These are phyloP conservation scores for Vanacampus margaritifer DNA, from an alignment of 2,113 vertebrate genomes.

Conservation along the genomic window DNA sequence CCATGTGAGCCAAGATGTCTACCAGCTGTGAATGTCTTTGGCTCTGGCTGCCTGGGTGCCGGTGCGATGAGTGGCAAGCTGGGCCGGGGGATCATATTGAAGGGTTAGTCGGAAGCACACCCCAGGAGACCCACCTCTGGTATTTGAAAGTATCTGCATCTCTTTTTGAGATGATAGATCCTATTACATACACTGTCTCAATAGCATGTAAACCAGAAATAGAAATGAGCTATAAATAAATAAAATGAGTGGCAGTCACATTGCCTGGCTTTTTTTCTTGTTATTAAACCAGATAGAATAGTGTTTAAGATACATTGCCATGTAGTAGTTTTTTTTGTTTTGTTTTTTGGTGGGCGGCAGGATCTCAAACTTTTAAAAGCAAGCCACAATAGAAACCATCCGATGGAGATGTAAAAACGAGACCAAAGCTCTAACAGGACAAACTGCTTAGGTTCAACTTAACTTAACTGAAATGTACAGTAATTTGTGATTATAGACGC, in stretches of 20 bases:
- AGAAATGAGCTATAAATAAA: slow-evolving; percentile 2
- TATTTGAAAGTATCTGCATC: slow-evolving; percentile 45
- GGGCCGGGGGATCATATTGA: slow-evolving; percentile 19
- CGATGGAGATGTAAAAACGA: slow-evolving; percentile 1
- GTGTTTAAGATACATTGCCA: not conserved
- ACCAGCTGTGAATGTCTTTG: slow-evolving; percentile 62
- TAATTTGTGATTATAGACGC: slow-evolving; percentile 24
- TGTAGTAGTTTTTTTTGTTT: no score
- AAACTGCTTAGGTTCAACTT: slow-evolving; percentile 24
- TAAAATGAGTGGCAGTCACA: not conserved
- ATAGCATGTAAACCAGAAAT: slow-evolving; percentile 1
- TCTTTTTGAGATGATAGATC: slow-evolving; percentile 15
- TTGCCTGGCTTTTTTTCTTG: not conserved
- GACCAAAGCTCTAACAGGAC: slow-evolving; percentile 24
- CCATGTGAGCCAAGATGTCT: slow-evolving; percentile 64
- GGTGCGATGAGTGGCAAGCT: slow-evolving; percentile 19
- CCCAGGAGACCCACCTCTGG: slow-evolving; percentile 41
- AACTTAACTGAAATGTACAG: slow-evolving; percentile 8
- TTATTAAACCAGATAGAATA: not conserved
- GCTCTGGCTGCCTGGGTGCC: slow-evolving; percentile 19
- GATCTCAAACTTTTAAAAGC: not conserved
- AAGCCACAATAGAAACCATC: not conserved
- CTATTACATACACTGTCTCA: slow-evolving; percentile 12
- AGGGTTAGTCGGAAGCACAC: slow-evolving; percentile 23
- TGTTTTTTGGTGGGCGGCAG: no score